A percentile compares a stretch with the other conserved stretches of the same genome.
Evolutionary conservation across 2,888 invertebrate genomes (phyloP).

Genomic region (Phyto melanocephala): DNA sequence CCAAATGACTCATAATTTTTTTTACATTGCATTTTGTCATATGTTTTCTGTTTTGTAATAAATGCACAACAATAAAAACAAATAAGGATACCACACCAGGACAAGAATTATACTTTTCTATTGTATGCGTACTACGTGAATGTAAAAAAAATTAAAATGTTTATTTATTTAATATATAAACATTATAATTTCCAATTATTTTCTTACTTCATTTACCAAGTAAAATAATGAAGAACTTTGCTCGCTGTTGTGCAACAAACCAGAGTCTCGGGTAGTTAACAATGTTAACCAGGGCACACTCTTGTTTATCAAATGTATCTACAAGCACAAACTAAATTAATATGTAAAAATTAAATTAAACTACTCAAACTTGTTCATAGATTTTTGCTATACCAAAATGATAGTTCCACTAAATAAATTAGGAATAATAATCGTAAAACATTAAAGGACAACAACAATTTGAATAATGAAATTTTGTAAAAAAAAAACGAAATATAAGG

Average conservation of each 20-base stretch:
- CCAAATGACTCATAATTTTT: constrained; percentile 1
- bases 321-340: constrained; percentile 45
- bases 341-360: constrained; percentile 57
- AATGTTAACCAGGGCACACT: no score
- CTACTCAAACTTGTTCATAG: constrained; percentile 45
- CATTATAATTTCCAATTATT: no score
- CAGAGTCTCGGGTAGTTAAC: no score
- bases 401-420: constrained; percentile 64
- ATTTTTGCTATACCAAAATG: constrained; percentile 42
- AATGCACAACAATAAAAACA: constrained; percentile 51
- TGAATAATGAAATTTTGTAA: constrained; percentile 40
- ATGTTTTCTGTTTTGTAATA: constrained; percentile 28
- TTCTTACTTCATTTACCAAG: no score
- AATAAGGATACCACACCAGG: not conserved
- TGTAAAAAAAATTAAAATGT: no score
- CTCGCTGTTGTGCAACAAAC: no score
- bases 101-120: not conserved
- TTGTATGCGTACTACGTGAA: no score
- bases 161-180: no score
- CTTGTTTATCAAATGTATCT: no score
- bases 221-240: no score
- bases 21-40: constrained; percentile 35
- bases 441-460: constrained; percentile 10
- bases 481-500: constrained; percentile 4
- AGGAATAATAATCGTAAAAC: constrained; percentile 1